A percentile compares a stretch with the other conserved stretches of the same genome.
phyloP scores from a whole-genome alignment of 2,888 invertebrate genomes.

The Sarcophaga variegata region DNA sequence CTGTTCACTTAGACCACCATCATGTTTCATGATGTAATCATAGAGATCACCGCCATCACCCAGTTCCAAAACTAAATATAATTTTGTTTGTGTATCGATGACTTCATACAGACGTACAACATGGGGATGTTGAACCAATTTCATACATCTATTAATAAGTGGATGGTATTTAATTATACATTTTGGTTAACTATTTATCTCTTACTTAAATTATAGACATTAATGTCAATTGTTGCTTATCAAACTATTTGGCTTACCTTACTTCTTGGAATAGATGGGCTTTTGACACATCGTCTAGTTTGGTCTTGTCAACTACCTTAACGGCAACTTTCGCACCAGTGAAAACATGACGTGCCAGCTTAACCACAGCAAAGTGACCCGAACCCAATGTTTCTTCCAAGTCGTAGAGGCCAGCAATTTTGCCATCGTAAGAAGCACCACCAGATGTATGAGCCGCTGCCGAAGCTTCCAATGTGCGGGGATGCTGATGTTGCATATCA shows the following conservation, averaged over 20 bases:
- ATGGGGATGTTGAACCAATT: conserved; percentile 99
- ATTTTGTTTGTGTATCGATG: conserved; percentile 99
- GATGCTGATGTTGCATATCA: conserved; percentile 68
- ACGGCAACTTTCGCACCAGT: conserved; percentile 99
- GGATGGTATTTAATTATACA: conserved; percentile 21
- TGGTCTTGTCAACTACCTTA: conserved; percentile 99
- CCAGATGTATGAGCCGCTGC: conserved; percentile 74
- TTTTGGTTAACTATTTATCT: neutral
- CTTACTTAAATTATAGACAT: neutral
- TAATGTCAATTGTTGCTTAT: neutral
- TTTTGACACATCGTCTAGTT: conserved; percentile 96
- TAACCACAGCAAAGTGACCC: conserved; percentile 99
- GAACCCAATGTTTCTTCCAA: conserved; percentile 98
- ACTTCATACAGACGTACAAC: conserved; percentile 99
- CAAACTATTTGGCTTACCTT: conserved; percentile 77
- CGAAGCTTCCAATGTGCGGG: conserved; percentile 74
- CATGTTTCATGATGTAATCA: conserved; percentile 98
- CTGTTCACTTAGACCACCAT: conserved; percentile 91
- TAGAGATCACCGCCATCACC: conserved; percentile 99
- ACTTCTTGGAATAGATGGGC: conserved; percentile 98
- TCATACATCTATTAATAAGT: conserved; percentile 90
- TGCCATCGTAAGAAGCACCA: conserved; percentile 84
- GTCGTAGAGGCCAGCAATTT: conserved; percentile 98
- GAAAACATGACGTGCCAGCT: conserved; percentile 95
- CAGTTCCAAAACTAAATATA: conserved; percentile 97